Base-by-base conservation (phyloP, 2,888 invertebrate species). In the Mythimna lalbum region DNA sequence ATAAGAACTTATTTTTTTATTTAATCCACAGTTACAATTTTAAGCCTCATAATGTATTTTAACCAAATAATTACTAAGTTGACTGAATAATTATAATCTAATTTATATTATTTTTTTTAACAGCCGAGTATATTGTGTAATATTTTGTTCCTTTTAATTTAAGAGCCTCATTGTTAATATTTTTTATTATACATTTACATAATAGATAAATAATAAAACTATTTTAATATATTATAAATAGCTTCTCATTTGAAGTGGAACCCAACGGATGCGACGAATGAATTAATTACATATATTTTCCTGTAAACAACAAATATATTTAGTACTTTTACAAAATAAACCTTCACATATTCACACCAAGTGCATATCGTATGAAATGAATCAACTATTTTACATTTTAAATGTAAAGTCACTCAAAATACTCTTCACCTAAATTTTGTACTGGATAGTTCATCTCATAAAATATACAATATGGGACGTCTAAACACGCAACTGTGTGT, bases 241-340 rank as follows among this genome's bases (percentile, higher is more conserved):
- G 86, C 89, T 88, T 86, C 84, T 82, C 86, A 87, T 79, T 80
- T 85, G 87, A 86, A 86, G 89, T 88, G 85, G 89, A 89, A 88
- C 82, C 88, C 88, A 89, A 81, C 83, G 74, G 87, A 89, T 89
- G 90, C 83, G 89, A 85, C 82, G 88, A 86, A 83, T 86, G 86
- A 82, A 59, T 75, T 62, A 79, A 86, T 94, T 94, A 95, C 93
- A 94, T 92, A 84, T 94, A 95, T 91, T 94, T 95, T 94, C 94
- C 94, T 95, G 94, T 81, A 94, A 94, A 78, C 65, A 76, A 88
- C 67, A 78, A 65, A 52, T 56, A 63, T 63, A 73, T 74, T 81
- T 52, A 78, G 19, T 39, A 50, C 0, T 14, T 47, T 47, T 39
- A 61, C 43, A 74, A 14, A 33, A 52, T 14, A 23, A 60, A 59